Base-by-base conservation (phyloP, 2,797 vertebrate species). In the Helarctos malayanus region DNA sequence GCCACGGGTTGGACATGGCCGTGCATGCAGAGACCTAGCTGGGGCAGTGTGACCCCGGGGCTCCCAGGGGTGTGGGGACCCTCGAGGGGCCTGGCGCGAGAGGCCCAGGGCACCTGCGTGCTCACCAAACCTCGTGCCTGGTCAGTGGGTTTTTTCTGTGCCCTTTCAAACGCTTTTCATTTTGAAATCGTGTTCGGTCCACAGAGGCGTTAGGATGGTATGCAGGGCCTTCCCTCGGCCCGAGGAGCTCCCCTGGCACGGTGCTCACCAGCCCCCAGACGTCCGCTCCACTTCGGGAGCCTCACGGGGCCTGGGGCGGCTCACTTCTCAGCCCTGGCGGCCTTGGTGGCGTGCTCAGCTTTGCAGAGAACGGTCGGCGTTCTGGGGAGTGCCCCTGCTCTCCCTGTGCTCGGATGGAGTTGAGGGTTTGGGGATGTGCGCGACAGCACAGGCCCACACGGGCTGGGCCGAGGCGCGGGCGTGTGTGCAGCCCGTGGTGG, bases 171-270 rank as follows among this genome's bases (percentile, higher is more conserved):
- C 73, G 2, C 27, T 9, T 49, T 7, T 32, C 4, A 2, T 18
- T 11, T 29, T 18, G 2, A 16, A 18, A 25, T 18, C 1, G 15
- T 5, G 15, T 18, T 27, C 32, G 73, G 45, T 29, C 27, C 15
- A 1, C 73, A 18, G 73, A 18, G 27, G 73, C 0, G 4, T 2
- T 4, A 9, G 71, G 25, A 45, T 8, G 71, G 29, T 4, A 15
- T 0, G 15, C 25, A 14, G 73, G 45, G 23, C 25, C 27, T 9
- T 18, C 45, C 0, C 27, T 18, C 38, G 0, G 2, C 0, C 5
- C 10, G 21, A 71, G 68, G 68, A 16, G 19, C 21, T 15, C n/a
- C n/a, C 0, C 18, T 0, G n/a, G n/a, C n/a, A 38, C 19, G 35
- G n/a, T 4, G 2, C 68, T 35, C 35, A 21, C 10, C 5, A 8